A percentile compares a stretch with the other conserved stretches of the same genome.
Conservation (phyloP, 2,888 invertebrate species). For the Drymonia ruficornis region DNA sequence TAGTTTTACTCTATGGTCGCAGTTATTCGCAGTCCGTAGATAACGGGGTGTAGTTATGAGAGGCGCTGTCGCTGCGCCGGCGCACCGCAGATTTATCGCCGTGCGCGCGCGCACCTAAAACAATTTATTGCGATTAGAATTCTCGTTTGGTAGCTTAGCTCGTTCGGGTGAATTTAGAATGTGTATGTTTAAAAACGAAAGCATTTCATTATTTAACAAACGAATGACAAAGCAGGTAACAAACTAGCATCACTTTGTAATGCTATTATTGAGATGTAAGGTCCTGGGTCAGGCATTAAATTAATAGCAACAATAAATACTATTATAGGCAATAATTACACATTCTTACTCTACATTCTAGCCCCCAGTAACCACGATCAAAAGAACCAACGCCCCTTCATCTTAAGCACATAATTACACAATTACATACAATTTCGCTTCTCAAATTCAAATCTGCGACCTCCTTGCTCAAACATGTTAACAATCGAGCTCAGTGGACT, state of each 20-base stretch:
- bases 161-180: constrained; percentile 7
- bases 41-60: constrained; percentile 43
- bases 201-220: not conserved
- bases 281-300: not conserved
- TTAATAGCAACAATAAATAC: not conserved
- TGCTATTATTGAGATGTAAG: too few relatives aligned
- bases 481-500: constrained; percentile 30
- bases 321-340: not conserved
- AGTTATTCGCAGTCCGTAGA: constrained; percentile 7
- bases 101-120: constrained; percentile 41
- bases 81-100: constrained; percentile 46
- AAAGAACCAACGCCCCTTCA: constrained; percentile 18
- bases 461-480: constrained; percentile 30
- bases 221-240: too few relatives aligned
- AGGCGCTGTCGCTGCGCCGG: constrained; percentile 47
- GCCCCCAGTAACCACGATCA: constrained; percentile 22
- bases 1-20: constrained; percentile 2
- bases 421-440: constrained; percentile 26
- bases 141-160: constrained; percentile 42
- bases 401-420: constrained; percentile 26
- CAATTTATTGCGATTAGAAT: constrained; percentile 54
- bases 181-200: constrained; percentile 16
- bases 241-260: too few relatives aligned
- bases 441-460: constrained; percentile 22
- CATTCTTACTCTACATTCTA: not conserved